Base-by-base conservation (phyloP, 2,888 invertebrate genomes). In the Tipula lateralis region DNA sequence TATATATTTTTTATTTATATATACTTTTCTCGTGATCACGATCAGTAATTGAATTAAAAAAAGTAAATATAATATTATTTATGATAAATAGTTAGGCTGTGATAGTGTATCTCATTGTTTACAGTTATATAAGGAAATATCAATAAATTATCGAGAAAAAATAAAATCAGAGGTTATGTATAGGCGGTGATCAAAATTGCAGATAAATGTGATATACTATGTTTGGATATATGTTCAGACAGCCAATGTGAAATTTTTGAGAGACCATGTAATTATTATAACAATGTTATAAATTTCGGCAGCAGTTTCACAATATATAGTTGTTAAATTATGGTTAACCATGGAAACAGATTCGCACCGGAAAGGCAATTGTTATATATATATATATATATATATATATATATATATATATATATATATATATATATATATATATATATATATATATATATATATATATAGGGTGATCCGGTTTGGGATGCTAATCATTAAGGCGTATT, bases 21-120 rank as follows among this genome's bases (percentile, higher is more conserved):
- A n/a, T n/a, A n/a, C n/a, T 66, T 24, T 13, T 66, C 24, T 66
- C 66, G 66, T 24, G 66, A 66, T 66, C 66, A 66, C 66, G 66
- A 66, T 66, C 66, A 66, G 66, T 66, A 66, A 66, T 66, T 66
- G 66, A 66, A 66, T 66, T 66, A 66, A 66, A n/a, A n/a, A 66
- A 66, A 9, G 66, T 66, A 66, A 24, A 24, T 24, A 7, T 9
- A n/a, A n/a, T n/a, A 24, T 24, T 24, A 66, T 66, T 24, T 66
- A 66, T 66, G 24, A 66, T 66, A 66, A 66, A 66, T 24, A 24
- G 66, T 66, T 66, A 2, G 16, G 44, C 16, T 44, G 9, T 66
- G 66, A 66, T 66, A 66, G 66, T 66, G 24, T 66, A 66, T 66
- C 1, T 9, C 3, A n/a, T 66, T 12, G 1, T 66, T 66, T 24